A percentile compares a stretch with the other conserved stretches of the same genome.
phyloP scores from a whole-genome alignment of 2,113 vertebrate genomes.

The Phyllopteryx taeniolatus region DNA sequence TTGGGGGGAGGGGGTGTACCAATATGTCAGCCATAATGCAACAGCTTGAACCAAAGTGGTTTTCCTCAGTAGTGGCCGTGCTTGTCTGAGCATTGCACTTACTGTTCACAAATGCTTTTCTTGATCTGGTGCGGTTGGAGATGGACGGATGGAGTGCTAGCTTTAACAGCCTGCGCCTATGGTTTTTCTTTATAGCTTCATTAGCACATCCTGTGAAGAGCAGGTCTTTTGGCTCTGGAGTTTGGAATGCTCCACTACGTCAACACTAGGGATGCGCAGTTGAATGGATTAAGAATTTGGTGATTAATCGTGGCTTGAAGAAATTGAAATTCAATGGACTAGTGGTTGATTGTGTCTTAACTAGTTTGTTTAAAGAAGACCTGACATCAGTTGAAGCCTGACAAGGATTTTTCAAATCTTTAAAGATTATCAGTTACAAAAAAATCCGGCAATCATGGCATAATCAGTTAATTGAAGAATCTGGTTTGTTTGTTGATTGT shows the following conservation, averaged over 20 bases:
- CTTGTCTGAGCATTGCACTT: constrained; percentile 85
- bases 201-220: constrained; percentile 44
- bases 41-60: constrained; percentile 99
- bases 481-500: neutral
- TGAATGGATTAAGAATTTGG: neutral
- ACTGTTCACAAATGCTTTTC: constrained; percentile 78
- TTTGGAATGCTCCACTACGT: constrained; percentile 38
- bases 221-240: constrained; percentile 34
- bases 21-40: constrained; percentile 87
- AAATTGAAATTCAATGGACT: neutral
- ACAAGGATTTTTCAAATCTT: too few species aligned
- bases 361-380: neutral
- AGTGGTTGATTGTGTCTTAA: neutral
- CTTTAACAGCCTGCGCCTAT: constrained; percentile 56
- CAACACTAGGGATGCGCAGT: constrained; percentile 13
- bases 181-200: constrained; percentile 64
- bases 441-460: neutral
- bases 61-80: constrained; percentile 96
- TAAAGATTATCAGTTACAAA: too few species aligned
- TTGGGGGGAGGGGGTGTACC: constrained; percentile 55
- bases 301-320: neutral
- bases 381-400: too few species aligned
- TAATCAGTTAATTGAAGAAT: neutral
- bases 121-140: constrained; percentile 50
- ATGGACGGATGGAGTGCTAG: constrained; percentile 52